Conservation (phyloP, 2,797 vertebrate species). For the Ptychobarbus kaznakovi region DNA sequence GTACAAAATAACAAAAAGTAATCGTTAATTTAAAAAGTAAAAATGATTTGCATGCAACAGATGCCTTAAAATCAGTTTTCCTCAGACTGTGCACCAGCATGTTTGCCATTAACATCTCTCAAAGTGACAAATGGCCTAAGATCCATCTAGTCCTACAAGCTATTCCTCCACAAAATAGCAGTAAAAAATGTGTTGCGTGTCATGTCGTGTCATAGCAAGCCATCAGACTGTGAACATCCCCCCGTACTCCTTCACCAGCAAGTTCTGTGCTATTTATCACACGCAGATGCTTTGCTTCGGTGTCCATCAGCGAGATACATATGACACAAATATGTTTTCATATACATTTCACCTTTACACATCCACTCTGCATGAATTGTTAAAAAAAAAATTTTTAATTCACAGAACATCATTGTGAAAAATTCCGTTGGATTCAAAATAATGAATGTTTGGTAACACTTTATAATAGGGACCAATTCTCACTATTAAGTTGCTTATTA, state of each 20-base stretch:
- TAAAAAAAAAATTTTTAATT: neutral
- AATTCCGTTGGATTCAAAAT: neutral
- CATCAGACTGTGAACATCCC: neutral
- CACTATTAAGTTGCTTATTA: neutral
- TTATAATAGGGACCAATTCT: neutral
- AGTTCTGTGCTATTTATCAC: constrained; percentile 5
- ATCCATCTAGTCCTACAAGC: neutral
- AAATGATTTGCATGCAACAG: constrained; percentile 18
- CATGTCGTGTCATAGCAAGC: neutral
- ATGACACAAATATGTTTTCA: neutral
- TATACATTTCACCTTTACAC: neutral
- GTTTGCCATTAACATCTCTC: neutral
- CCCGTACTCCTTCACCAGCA: neutral
- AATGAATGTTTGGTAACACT: neutral
- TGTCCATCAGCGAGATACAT: neutral
- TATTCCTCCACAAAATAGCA: constrained; percentile 26
- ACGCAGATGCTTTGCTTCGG: neutral
- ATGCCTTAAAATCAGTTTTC: constrained; percentile 36
- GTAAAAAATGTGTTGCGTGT: constrained; percentile 2
- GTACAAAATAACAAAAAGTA: constrained; percentile 4
- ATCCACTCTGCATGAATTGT: neutral
- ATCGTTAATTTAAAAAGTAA: constrained; percentile 18
- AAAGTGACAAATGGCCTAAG: constrained; percentile 16
- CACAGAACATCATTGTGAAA: neutral
- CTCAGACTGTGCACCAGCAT: neutral